These are phyloP conservation scores for Nephrotoma appendiculata DNA, from an alignment of 2,888 invertebrate species.

Conservation along the genomic window DNA sequence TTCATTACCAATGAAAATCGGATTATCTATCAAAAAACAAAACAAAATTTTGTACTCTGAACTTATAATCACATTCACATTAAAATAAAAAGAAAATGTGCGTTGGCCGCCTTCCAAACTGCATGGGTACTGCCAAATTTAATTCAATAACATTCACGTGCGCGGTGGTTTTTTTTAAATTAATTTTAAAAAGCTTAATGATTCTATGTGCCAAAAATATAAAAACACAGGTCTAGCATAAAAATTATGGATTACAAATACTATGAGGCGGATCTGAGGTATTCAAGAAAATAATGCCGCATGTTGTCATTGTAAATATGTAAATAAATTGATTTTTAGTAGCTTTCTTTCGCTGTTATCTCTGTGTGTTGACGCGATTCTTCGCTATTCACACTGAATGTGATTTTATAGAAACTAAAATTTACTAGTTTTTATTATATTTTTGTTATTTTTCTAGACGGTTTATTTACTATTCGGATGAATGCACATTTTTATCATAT, in stretches of 20 bases:
- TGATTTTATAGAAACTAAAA: neutral
- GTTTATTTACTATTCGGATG: neutral
- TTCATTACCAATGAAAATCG: neutral
- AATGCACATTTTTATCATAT: neutral
- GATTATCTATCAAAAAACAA: neutral
- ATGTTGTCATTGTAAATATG: neutral
- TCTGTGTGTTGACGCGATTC: neutral
- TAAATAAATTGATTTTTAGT: neutral
- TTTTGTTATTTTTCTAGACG: neutral
- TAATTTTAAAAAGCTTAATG: neutral
- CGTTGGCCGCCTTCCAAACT: neutral
- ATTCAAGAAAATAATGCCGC: neutral
- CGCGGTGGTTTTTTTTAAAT: neutral
- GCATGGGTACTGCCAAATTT: neutral
- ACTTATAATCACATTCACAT: neutral
- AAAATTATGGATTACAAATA: neutral
- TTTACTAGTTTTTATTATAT: neutral
- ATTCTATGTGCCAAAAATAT: neutral
- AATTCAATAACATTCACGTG: neutral
- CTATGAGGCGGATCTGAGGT: neutral
- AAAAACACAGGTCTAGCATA: neutral
- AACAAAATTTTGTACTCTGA: neutral
- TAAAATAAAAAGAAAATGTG: neutral
- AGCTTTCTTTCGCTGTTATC: neutral
- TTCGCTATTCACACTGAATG: neutral